phyloP scores from a whole-genome alignment of 2,888 invertebrate genomes.

The Macroteleia sp. region DNA sequence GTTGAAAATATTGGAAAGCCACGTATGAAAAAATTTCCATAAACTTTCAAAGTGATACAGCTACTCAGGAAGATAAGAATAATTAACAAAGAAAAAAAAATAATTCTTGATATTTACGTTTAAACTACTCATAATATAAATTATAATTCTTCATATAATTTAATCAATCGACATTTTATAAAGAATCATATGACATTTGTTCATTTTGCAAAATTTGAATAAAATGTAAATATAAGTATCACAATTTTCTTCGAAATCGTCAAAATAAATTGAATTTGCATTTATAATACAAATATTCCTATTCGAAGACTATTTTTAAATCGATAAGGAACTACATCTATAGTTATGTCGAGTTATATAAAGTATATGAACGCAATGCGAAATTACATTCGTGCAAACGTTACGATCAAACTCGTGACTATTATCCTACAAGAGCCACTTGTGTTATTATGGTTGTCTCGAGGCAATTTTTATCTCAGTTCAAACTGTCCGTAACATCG shows the following conservation, averaged over 20 bases:
- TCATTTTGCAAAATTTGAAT: background rate
- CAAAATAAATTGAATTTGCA: constrained; percentile 29
- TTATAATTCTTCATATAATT: too few relatives aligned
- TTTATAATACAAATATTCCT: constrained; percentile 29
- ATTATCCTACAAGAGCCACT: constrained; percentile 50
- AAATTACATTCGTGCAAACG: constrained; percentile 45
- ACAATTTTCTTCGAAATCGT: background rate
- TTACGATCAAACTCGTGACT: constrained; percentile 38
- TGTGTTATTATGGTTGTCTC: constrained; percentile 52
- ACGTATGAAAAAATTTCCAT: too few relatives aligned
- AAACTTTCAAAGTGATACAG: too few relatives aligned
- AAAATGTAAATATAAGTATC: constrained; percentile 32
- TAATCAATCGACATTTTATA: background rate
- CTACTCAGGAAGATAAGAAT: too few relatives aligned
- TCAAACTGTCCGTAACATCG: constrained; percentile 46
- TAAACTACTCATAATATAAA: too few relatives aligned
- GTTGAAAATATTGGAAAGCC: constrained; percentile 18
- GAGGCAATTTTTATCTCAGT: constrained; percentile 42
- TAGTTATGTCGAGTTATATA: constrained; percentile 27
- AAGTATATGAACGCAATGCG: constrained; percentile 32
- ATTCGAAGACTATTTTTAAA: constrained; percentile 12
- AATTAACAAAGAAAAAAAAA: too few relatives aligned
- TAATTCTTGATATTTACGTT: too few relatives aligned
- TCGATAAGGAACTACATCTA: constrained; percentile 26
- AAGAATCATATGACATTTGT: background rate